Evolutionary conservation across 2,797 vertebrate genomes (phyloP).

Genomic region (Sebastes flavidus): DNA sequence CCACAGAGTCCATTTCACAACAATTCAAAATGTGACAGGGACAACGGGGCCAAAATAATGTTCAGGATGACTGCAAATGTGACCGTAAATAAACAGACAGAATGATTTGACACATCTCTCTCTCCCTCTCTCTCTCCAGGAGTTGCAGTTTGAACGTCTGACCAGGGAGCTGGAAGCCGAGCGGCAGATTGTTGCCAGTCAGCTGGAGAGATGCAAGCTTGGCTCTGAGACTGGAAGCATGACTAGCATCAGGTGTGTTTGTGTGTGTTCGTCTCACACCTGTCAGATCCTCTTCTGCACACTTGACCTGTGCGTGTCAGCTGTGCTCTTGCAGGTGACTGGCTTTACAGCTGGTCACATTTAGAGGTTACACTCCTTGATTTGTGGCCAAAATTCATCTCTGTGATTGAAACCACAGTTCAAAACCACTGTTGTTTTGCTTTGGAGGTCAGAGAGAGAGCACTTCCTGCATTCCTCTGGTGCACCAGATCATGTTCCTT

Average conservation of each 20-base stretch:
- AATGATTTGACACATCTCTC: constrained; percentile 37
- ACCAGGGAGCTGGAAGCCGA: constrained; percentile 98
- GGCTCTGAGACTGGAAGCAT: constrained; percentile 98
- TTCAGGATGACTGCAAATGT: constrained; percentile 46
- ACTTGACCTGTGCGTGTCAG: constrained; percentile 48
- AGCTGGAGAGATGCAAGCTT: constrained; percentile 99
- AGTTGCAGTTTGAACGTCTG: constrained; percentile 98
- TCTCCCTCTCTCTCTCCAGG: constrained; percentile 81
- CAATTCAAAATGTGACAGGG: constrained; percentile 56
- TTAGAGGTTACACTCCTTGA: constrained; percentile 24
- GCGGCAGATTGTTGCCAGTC: constrained; percentile 97
- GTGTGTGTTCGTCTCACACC: constrained; percentile 42
- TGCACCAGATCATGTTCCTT: neutral
- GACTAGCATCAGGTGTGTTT: constrained; percentile 95
- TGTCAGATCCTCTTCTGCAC: constrained; percentile 20
- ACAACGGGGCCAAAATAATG: constrained; percentile 45
- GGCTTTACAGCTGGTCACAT: constrained; percentile 41
- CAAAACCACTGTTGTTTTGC: neutral
- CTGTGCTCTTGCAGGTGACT: constrained; percentile 57
- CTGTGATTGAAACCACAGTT: constrained; percentile 10
- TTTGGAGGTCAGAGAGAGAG: neutral
- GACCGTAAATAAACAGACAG: constrained; percentile 49
- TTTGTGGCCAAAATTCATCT: constrained; percentile 35
- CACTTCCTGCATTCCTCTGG: neutral
- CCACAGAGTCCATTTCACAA: constrained; percentile 55